Conservation (phyloP, 1,140 invertebrate species). For the Leptinotarsa defecta region DNA sequence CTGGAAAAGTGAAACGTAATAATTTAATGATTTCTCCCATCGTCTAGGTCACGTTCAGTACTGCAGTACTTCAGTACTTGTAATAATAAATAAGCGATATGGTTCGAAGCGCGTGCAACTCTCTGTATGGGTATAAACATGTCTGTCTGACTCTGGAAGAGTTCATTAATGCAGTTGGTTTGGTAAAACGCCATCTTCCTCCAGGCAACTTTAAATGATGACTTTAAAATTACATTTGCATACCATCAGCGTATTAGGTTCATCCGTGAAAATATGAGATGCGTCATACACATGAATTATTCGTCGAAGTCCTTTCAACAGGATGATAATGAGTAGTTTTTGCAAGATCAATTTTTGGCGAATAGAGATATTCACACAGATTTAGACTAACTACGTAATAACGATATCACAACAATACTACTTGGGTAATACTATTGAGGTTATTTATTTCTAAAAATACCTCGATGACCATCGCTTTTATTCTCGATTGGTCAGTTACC, state of each 20-base stretch:
- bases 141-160: constrained; percentile 54
- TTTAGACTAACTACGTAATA: too few relatives aligned
- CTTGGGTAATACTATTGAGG: too few relatives aligned
- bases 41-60: constrained; percentile 54
- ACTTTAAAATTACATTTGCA: constrained; percentile 56
- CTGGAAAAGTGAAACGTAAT: constrained; percentile 45
- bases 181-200: constrained; percentile 52
- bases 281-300: neutral
- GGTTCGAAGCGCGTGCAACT: constrained; percentile 54
- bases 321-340: neutral
- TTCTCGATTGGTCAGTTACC: too few relatives aligned
- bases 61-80: constrained; percentile 44
- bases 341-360: neutral
- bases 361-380: too few relatives aligned
- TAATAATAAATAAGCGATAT: constrained; percentile 56
- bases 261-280: constrained; percentile 27
- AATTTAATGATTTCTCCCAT: constrained; percentile 54
- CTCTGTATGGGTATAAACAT: constrained; percentile 52
- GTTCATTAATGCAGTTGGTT: constrained; percentile 56
- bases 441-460: too few relatives aligned
- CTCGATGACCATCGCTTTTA: too few relatives aligned
- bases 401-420: too few relatives aligned
- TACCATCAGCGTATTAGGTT: constrained; percentile 46
- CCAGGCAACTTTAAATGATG: constrained; percentile 52
- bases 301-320: neutral